These are phyloP conservation scores for Saccostrea cuccullata DNA, from an alignment of 1,140 invertebrate genomes.

Conservation along the genomic window DNA sequence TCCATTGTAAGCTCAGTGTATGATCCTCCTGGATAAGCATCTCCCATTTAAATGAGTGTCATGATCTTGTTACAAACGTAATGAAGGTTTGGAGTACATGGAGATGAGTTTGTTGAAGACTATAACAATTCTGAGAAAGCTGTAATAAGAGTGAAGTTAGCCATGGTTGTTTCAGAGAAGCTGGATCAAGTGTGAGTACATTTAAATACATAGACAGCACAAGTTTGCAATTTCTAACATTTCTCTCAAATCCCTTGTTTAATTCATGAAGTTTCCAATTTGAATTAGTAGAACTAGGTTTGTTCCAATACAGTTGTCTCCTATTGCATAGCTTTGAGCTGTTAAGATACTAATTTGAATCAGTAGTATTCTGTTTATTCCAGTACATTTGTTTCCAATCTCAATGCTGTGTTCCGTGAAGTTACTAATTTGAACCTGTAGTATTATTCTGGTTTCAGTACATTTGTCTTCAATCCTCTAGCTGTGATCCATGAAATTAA, in stretches of 20 bases:
- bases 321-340: conserved; percentile 46
- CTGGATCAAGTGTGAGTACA: conserved; percentile 45
- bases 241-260: conserved; percentile 34
- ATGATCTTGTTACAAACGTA: conserved; percentile 52
- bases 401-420: conserved; percentile 34
- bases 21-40: conserved; percentile 56
- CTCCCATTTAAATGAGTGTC: conserved; percentile 40
- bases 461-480: conserved; percentile 31
- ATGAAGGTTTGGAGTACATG: conserved; percentile 41
- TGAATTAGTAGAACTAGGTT: conserved; percentile 49
- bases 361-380: no score
- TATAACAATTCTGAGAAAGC: conserved; percentile 77
- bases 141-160: conserved; percentile 70
- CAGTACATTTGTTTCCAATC: not conserved
- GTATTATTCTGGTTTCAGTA: conserved; percentile 40
- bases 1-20: conserved; percentile 50
- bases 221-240: conserved; percentile 43
- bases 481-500: conserved; percentile 54
- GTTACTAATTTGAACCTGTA: conserved; percentile 32
- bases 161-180: not conserved
- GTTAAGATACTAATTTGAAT: conserved; percentile 6
- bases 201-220: conserved; percentile 49
- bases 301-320: conserved; percentile 22
- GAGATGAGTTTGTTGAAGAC: conserved; percentile 64
- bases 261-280: no score